phyloP scores from a whole-genome alignment of 2,888 invertebrate genomes.

The Macaria liturata region DNA sequence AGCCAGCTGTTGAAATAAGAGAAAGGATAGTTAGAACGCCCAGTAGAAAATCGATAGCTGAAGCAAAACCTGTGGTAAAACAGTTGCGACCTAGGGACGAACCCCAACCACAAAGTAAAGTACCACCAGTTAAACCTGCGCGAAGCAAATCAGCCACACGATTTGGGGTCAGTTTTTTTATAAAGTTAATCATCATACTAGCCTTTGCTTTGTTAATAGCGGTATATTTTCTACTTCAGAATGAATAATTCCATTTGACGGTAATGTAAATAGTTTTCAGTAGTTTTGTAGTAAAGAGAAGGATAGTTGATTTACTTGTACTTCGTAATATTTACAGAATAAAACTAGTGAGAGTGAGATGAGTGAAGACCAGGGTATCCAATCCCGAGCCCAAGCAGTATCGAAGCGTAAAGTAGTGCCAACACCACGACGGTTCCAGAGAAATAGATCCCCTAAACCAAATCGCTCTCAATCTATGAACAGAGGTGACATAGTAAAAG shows the following conservation, averaged over 20 bases:
- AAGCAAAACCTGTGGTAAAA: slow-evolving; percentile 58
- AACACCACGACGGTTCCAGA: slow-evolving; percentile 70
- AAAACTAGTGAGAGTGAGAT: slow-evolving; percentile 84
- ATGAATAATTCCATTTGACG: slow-evolving; percentile 30
- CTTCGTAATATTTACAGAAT: slow-evolving; percentile 74
- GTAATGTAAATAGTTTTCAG: slow-evolving; percentile 50
- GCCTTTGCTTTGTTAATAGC: slow-evolving; percentile 71
- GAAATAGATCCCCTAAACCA: slow-evolving; percentile 69
- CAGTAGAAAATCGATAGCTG: slow-evolving; percentile 62
- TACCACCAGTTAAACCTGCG: slow-evolving; percentile 76
- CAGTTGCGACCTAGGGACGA: slow-evolving; percentile 57
- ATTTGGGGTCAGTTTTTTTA: slow-evolving; percentile 78
- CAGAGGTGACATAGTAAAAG: slow-evolving; percentile 62
- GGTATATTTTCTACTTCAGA: slow-evolving; percentile 65
- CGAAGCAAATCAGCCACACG: slow-evolving; percentile 78
- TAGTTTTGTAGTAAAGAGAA: slow-evolving; percentile 44
- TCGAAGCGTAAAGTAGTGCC: slow-evolving; percentile 68
- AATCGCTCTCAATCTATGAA: slow-evolving; percentile 84
- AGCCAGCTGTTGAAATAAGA: slow-evolving; percentile 68
- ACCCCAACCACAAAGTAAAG: slow-evolving; percentile 48
- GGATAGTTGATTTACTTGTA: slow-evolving; percentile 57
- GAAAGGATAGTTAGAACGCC: slow-evolving; percentile 75
- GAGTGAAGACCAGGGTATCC: slow-evolving; percentile 76
- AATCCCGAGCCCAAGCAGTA: slow-evolving; percentile 51
- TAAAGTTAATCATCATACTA: slow-evolving; percentile 66